These are phyloP conservation scores for Lathronympha strigana DNA, from an alignment of 2,888 invertebrate genomes.

Conservation along the genomic window DNA sequence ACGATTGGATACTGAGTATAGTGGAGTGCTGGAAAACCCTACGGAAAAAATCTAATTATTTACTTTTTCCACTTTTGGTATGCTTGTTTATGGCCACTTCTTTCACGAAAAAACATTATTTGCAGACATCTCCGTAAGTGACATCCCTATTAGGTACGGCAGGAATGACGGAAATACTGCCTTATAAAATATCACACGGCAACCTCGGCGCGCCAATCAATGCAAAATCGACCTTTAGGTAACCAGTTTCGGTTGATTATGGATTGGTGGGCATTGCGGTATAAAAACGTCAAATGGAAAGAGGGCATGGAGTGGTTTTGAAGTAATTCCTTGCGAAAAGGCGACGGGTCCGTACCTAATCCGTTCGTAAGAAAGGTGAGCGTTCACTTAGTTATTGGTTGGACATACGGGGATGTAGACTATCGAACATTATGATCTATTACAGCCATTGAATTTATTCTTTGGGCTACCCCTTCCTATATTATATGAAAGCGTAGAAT, in stretches of 20 bases:
- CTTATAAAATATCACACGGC: conserved; percentile 28
- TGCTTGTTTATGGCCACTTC: background rate
- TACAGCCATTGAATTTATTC: background rate
- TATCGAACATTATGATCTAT: conserved; percentile 23
- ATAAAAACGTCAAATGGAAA: conserved; percentile 46
- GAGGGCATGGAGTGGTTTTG: conserved; percentile 49
- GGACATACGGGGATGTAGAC: conserved; percentile 51
- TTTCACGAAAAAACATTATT: background rate
- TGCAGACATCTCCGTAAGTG: background rate
- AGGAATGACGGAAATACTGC: conserved; percentile 33
- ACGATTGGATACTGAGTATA: too few relatives aligned
- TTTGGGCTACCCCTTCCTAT: background rate
- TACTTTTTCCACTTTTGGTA: background rate
- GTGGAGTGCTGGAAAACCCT: too few relatives aligned
- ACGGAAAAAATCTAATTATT: too few relatives aligned
- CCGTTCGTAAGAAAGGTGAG: conserved; percentile 64
- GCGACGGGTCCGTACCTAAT: conserved; percentile 67
- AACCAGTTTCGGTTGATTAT: conserved; percentile 17
- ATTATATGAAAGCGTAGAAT: too few relatives aligned
- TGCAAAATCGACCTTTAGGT: conserved; percentile 2
- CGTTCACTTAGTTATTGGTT: conserved; percentile 50
- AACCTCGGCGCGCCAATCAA: background rate
- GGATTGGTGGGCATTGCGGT: conserved; percentile 7
- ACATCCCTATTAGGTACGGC: conserved; percentile 19
- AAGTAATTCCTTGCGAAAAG: conserved; percentile 64